Percentiles rank a stretch among this genome's conserved stretches.
phyloP scores from a whole-genome alignment of 2,888 invertebrate species.

The Meandrusa payeni region DNA sequence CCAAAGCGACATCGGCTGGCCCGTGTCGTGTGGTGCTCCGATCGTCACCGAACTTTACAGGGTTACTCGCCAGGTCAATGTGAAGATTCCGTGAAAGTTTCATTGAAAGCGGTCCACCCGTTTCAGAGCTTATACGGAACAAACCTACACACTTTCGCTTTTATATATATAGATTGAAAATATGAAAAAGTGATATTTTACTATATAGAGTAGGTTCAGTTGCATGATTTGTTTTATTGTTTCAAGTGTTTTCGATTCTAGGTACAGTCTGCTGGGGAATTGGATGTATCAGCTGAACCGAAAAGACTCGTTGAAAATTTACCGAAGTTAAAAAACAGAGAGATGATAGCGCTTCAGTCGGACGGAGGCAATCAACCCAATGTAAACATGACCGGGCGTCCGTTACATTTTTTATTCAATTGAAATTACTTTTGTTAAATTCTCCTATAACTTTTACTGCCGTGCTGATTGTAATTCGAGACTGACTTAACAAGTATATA shows the following conservation, averaged over 20 bases:
- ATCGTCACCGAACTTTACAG: too few relatives aligned
- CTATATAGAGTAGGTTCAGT: too few relatives aligned
- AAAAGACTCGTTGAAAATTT: slow-evolving; percentile 75
- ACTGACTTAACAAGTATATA: too few relatives aligned
- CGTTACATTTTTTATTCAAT: slow-evolving; percentile 22
- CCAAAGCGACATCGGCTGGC: too few relatives aligned
- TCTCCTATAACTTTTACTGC: background rate
- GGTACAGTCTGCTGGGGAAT: slow-evolving; percentile 59
- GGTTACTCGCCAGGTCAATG: too few relatives aligned
- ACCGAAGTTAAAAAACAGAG: slow-evolving; percentile 64
- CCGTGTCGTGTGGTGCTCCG: too few relatives aligned
- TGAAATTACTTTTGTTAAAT: slow-evolving; percentile 17
- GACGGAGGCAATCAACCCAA: slow-evolving; percentile 64
- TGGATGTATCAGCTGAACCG: slow-evolving; percentile 66
- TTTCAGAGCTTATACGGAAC: too few relatives aligned
- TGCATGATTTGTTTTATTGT: slow-evolving; percentile 2
- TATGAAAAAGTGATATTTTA: too few relatives aligned
- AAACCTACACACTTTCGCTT: too few relatives aligned
- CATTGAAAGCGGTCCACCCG: too few relatives aligned
- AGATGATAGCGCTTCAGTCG: slow-evolving; percentile 34
- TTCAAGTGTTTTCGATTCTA: slow-evolving; percentile 71
- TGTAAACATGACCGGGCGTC: slow-evolving; percentile 47
- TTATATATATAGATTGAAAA: too few relatives aligned
- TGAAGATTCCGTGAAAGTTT: too few relatives aligned
- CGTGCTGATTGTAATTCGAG: background rate